Base-by-base conservation (phyloP, 2,113 vertebrate genomes). In the Gallinago media region DNA sequence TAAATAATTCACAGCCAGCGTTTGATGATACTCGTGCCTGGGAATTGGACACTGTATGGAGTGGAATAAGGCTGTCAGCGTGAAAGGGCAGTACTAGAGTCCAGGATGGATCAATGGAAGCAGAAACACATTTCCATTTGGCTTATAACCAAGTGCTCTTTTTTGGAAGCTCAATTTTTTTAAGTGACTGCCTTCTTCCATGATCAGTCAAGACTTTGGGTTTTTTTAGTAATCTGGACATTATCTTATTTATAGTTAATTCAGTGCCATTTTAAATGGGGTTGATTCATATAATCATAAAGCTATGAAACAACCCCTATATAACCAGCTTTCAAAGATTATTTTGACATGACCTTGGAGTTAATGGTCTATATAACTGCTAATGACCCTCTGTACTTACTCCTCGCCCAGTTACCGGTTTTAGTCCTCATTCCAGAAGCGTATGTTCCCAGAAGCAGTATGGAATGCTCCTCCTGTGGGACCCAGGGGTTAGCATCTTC, bases 1-100 rank as follows among this genome's bases (percentile, higher is more conserved):
- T 95, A 77, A 95, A 94, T 94, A 81, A 96, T 93, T 96, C 75
- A 96, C 2, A 4, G 36, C 40, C 4, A 16, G 67, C 20, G 40
- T 87, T 89, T 85, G 88, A 87, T 90, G 58, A 92, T 92, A 73
- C n/a, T 70, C 62, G 31, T 1, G 29, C 88, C 71, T 92, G 79
- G 90, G 82, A 95, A 92, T 2, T 76, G 71, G 78, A 71, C 83
- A 49, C 47, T 74, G 49, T 14, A 22, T 34, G 20, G 77, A 72
- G 9, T 50, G 59, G 85, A 94, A 93, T 94, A 88, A 96, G 55
- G 62, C 80, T 97, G 76, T 61, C 76, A 80, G 70, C 1, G 0
- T 56, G 77, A 82, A 94, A 96, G 54, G 75, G 38, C 61, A 85
- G 20, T 11, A 58, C 42, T 76, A 55, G 72, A 94, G 47, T 55